A percentile compares a stretch with the other conserved stretches of the same genome.
phyloP scores from a whole-genome alignment of 1,140 invertebrate genomes.

The Cheumatopsyche charites region DNA sequence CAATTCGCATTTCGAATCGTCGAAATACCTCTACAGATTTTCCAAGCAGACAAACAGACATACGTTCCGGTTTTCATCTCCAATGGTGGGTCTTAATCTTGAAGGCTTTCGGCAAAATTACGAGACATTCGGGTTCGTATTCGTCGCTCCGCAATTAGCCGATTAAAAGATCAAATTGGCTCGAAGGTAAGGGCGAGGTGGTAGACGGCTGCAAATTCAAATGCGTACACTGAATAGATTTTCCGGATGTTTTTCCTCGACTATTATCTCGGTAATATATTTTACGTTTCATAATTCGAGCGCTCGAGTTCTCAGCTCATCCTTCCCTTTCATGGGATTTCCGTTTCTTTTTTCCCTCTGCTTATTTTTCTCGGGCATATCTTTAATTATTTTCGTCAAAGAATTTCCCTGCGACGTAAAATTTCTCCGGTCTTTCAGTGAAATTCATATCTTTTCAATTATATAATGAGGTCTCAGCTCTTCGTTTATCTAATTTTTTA shows the following conservation, averaged over 20 bases:
- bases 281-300: slow-evolving; percentile 29
- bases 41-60: background rate
- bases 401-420: slow-evolving; percentile 19
- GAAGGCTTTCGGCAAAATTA: slow-evolving; percentile 8
- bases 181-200: background rate
- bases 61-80: background rate
- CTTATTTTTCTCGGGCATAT: slow-evolving; percentile 28
- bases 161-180: slow-evolving; percentile 35
- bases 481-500: slow-evolving; percentile 28
- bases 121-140: no score
- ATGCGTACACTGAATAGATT: background rate
- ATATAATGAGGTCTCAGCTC: slow-evolving; percentile 32
- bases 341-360: background rate
- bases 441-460: slow-evolving; percentile 35
- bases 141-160: slow-evolving; percentile 23
- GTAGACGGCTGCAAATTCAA: background rate
- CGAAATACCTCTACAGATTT: background rate
- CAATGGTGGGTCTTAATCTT: slow-evolving; percentile 8
- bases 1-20: slow-evolving; percentile 3
- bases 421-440: slow-evolving; percentile 6
- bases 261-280: background rate
- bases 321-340: background rate
- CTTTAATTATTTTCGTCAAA: slow-evolving; percentile 34
- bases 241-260: slow-evolving; percentile 3
- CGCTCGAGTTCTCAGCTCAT: background rate